Evolutionary conservation across 2,797 vertebrate genomes (phyloP), one percentile per base, ranked within the genome.

Genomic region (Myiotriccus ornatus): DNA sequence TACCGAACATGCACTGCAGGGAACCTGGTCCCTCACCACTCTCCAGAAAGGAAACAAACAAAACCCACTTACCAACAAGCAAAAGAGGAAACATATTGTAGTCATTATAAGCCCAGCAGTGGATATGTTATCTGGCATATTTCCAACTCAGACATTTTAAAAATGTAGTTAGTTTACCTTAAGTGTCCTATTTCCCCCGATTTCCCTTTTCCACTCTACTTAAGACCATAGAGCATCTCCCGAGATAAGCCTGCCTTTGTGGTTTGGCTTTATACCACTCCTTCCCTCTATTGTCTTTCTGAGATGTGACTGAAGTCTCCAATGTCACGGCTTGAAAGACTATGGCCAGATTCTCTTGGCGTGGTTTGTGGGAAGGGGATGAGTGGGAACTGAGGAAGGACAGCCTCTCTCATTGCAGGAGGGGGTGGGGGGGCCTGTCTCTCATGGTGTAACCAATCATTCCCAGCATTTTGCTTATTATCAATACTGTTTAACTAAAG

Each of bases 241-340:
- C 2, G 11, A 71, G 44, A 82, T 67, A 94, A 82, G 70, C 27
- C 70, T 82, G 85, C 50, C 78, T 88, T 88, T 74, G 69, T 79
- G 44, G 69, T 27, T 22, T 75, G 71, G 65, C 83, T 86, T 60
- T 84, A 35, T 41, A 84, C 32, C 44, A 47, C 67, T 91, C 50
- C 70, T 96, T 93, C 91, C 91, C 94, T 78, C 64, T 88, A 79
- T 70, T 95, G 89, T 88, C 76, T 94, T 95, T 86, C 77, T 63
- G 41, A 91, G 70, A 76, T 73, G 41, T 37, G 84, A 93, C 46
- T 70, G 79, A 91, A 93, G 52, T 88, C 76, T 84, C 63, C 76
- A 69, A 3, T 74, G 89, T 74, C 77, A 69, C 4, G 0, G 27
- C 63, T 75, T 18, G 46, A 59, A 83, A 86, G 55, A 53, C 32